phyloP scores from a whole-genome alignment of 1,140 invertebrate species.

The Cydia strobilella region DNA sequence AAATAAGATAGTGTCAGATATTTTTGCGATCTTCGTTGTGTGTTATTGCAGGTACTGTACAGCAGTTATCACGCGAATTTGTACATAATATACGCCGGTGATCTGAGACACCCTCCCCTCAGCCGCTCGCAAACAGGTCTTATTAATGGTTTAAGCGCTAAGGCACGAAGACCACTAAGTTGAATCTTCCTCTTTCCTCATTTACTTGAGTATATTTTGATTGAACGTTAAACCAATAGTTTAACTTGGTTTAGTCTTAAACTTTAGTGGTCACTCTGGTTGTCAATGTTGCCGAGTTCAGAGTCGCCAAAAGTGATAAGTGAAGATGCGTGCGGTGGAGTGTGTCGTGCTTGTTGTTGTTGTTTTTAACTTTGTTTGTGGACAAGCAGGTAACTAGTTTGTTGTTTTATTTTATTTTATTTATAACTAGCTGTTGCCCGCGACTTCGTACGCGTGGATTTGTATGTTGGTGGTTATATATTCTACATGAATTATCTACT shows the following conservation, averaged over 20 bases:
- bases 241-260: not conserved
- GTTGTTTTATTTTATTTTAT: not conserved
- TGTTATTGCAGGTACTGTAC: too few species aligned
- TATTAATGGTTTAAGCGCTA: constrained; percentile 2
- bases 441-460: too few species aligned
- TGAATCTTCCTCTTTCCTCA: not conserved
- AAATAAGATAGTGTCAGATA: too few species aligned
- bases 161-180: not conserved
- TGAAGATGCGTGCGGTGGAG: not conserved
- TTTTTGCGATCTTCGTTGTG: too few species aligned
- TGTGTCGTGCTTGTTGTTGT: constrained; percentile 3
- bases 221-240: not conserved
- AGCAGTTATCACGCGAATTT: too few species aligned
- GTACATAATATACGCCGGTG: not conserved
- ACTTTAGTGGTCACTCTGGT: not conserved
- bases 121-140: not conserved
- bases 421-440: too few species aligned
- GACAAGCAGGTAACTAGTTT: not conserved
- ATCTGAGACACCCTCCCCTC: not conserved
- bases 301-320: not conserved
- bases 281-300: not conserved
- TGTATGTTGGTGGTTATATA: too few species aligned
- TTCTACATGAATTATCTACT: too few species aligned
- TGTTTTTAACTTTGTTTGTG: not conserved
- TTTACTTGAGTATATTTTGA: not conserved